These are phyloP conservation scores for Ctenicera cuprea DNA, from an alignment of 2,888 invertebrate genomes.

Conservation along the genomic window DNA sequence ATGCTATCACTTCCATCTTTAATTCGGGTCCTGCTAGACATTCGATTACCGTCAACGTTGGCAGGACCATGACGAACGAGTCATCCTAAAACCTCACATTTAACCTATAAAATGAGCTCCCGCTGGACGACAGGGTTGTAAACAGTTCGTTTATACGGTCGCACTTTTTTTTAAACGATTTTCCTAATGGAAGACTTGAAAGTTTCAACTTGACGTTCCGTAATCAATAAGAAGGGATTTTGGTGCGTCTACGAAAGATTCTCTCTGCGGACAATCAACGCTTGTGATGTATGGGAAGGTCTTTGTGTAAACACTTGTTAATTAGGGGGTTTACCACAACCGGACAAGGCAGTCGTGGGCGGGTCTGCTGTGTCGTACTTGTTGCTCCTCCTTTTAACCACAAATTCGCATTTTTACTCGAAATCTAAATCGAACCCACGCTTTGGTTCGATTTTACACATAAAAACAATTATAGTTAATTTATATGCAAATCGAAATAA, in stretches of 20 bases:
- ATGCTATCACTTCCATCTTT: constrained; percentile 60
- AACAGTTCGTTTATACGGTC: constrained; percentile 1
- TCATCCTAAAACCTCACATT: constrained; percentile 35
- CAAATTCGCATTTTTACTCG: constrained; percentile 17
- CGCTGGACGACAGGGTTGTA: constrained; percentile 11
- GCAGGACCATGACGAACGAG: constrained; percentile 42
- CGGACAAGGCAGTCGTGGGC: constrained; percentile 29
- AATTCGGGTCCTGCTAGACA: constrained; percentile 60
- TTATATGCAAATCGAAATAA: constrained; percentile 5
- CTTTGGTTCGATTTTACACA: background rate
- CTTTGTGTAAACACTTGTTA: constrained; percentile 61
- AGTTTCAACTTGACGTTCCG: background rate
- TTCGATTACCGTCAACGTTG: constrained; percentile 57
- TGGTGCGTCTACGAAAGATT: background rate
- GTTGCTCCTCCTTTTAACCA: constrained; percentile 28
- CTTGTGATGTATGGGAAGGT: constrained; percentile 58
- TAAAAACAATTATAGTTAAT: constrained; percentile 15
- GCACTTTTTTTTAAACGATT: background rate
- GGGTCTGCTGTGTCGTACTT: constrained; percentile 17
- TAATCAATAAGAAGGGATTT: constrained; percentile 19
- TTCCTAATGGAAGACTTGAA: background rate
- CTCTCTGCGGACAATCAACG: constrained; percentile 3
- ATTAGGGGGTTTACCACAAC: constrained; percentile 60
- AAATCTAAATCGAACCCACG: no score
- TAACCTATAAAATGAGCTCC: constrained; percentile 28